Conservation (phyloP, 2,113 vertebrate species). For the Chaenogobius annularis region DNA sequence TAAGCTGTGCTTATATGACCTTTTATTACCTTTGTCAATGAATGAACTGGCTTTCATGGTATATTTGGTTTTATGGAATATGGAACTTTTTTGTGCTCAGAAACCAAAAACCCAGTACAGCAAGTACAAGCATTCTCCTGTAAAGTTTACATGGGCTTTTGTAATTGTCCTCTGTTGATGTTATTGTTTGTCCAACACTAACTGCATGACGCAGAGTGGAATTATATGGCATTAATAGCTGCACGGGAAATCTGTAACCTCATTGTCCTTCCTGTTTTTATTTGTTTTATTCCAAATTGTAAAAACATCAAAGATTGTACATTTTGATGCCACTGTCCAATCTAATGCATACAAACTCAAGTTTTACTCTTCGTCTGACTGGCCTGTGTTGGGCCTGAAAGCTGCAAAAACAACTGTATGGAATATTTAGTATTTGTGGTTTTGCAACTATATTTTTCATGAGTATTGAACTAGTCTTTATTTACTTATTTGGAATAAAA, state of each 20-base stretch:
- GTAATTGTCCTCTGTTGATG: conserved; percentile 76
- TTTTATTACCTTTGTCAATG: conserved; percentile 68
- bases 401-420: conserved; percentile 56
- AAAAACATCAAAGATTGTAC: conserved; percentile 56
- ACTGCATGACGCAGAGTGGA: conserved; percentile 75
- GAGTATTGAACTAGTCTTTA: conserved; percentile 64
- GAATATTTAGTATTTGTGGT: conserved; percentile 52
- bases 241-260: conserved; percentile 59
- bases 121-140: conserved; percentile 56
- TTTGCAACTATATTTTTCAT: conserved; percentile 55
- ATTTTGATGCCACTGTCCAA: conserved; percentile 65
- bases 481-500: conserved; percentile 78
- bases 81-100: conserved; percentile 45
- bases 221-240: conserved; percentile 67
- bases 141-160: conserved; percentile 70
- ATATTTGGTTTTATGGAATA: conserved; percentile 52
- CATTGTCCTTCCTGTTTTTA: conserved; percentile 40
- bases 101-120: conserved; percentile 48
- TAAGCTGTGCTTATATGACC: conserved; percentile 90
- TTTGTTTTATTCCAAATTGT: conserved; percentile 23
- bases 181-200: conserved; percentile 75
- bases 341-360: conserved; percentile 51
- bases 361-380: conserved; percentile 54
- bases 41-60: conserved; percentile 81
- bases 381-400: conserved; percentile 61